Evolutionary conservation across 2,113 vertebrate species (phyloP), one percentile per base, ranked within the genome.

Genomic region (Corythornis madagascariensis): DNA sequence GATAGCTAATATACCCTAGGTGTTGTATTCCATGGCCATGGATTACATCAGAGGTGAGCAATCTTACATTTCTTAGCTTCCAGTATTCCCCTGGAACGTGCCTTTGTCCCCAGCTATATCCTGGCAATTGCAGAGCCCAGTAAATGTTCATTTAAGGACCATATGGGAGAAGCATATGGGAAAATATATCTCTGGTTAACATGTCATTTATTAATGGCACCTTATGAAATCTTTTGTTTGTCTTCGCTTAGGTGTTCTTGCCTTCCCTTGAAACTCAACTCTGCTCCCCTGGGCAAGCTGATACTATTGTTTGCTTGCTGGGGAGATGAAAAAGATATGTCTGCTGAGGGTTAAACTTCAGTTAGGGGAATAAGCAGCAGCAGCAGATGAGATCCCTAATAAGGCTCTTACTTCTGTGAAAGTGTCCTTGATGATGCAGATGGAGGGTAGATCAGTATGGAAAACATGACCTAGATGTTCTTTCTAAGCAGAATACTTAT

Each of bases 381-480:
- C 14, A 82, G 78, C 50, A 86, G 73, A 66, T 26, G 47, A 92
- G 67, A 59, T 63, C 83, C 26, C 52, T 86, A 60, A 80, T 43
- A 90, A 90, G 57, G 40, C 29, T 90, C 53, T 75, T 31, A 53
- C 70, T 90, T 72, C 70, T 72, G 63, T 92, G 73, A 22, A 86
- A 90, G 77, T 78, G 86, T 76, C 88, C 88, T 95, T 95, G 73
- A 70, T 76, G 82, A 76, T 87, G 75, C 64, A 83, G 89, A 84
- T 38, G 66, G 91, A 80, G 82, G 88, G 52, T 66, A 86, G 88
- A 90, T 94, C 92, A 81, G 88, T 31, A 42, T 57, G 74, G 89
- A 92, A 93, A 94, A 82, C 55, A 78, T 74, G 76, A 94, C 76
- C 88, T 83, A 80, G 72, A 80, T 94, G 81, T 92, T 93, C 45